phyloP scores from a whole-genome alignment of 1,140 invertebrate genomes.

The Nixonia krombeini region DNA sequence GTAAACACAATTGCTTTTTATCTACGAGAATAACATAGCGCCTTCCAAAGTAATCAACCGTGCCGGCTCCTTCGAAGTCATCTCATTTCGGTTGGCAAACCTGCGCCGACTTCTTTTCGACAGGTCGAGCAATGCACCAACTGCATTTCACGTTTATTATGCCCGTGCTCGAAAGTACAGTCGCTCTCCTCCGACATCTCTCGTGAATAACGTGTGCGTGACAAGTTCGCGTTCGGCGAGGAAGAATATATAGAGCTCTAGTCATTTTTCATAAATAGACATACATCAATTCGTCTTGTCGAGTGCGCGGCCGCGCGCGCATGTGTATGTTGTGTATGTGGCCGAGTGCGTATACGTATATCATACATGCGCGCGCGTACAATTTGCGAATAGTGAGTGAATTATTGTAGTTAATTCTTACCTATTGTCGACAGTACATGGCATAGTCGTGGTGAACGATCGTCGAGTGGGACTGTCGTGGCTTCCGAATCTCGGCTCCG shows the following conservation, averaged over 20 bases:
- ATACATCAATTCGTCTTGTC: no score
- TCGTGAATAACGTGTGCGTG: constrained; percentile 31
- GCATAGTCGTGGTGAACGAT: constrained; percentile 22
- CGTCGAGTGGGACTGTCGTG: constrained; percentile 16
- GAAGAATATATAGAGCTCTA: constrained; percentile 4
- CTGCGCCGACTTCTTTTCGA: neutral
- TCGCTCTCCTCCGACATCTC: constrained; percentile 7
- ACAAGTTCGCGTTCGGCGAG: constrained; percentile 25
- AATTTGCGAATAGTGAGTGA: constrained; percentile 18
- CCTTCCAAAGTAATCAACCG: neutral
- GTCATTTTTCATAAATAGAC: constrained; percentile 24
- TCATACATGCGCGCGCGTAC: constrained; percentile 1
- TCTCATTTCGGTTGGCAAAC: neutral
- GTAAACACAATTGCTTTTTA: no score
- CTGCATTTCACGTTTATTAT: constrained; percentile 11
- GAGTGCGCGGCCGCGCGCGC: no score
- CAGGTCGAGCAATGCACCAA: constrained; percentile 14
- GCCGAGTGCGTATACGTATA: neutral
- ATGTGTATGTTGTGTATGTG: no score
- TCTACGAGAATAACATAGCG: no score
- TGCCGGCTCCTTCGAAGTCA: neutral
- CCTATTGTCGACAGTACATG: constrained; percentile 38
- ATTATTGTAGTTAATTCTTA: constrained; percentile 43
- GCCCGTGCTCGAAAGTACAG: constrained; percentile 15
- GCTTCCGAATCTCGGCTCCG: neutral